Evolutionary conservation across 2,113 vertebrate species (phyloP).

Genomic region (Hucho hucho): DNA sequence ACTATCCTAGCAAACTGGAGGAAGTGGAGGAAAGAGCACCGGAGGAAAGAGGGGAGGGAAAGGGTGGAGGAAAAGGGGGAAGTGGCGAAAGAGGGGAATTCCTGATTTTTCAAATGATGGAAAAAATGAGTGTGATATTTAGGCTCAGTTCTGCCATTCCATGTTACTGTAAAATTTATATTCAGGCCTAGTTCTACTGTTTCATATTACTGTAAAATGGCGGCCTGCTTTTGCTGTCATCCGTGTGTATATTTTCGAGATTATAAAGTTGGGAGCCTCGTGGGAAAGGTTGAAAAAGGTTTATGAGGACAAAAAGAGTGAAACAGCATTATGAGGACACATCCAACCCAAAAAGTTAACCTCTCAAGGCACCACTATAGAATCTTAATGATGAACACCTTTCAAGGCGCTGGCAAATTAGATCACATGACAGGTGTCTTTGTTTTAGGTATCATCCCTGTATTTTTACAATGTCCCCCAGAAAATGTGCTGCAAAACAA

Average conservation of each 20-base stretch:
- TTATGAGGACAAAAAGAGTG: slow-evolving; percentile 61
- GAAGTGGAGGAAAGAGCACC: slow-evolving; percentile 63
- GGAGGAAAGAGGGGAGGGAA: slow-evolving; percentile 20
- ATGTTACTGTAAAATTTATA: slow-evolving; percentile 12
- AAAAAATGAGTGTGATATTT: slow-evolving; percentile 58
- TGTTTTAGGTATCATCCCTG: slow-evolving; percentile 4
- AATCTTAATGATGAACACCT: not conserved
- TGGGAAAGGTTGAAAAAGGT: slow-evolving; percentile 62
- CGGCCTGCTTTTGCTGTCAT: slow-evolving; percentile 57
- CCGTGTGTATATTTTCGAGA: slow-evolving; percentile 70
- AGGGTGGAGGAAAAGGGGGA: not conserved
- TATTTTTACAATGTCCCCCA: slow-evolving; percentile 45
- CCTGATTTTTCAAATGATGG: slow-evolving; percentile 59
- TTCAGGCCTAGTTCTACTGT: slow-evolving; percentile 50
- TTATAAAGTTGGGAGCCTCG: slow-evolving; percentile 62
- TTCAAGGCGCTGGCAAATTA: slow-evolving; percentile 34
- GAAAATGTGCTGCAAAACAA: slow-evolving; percentile 34
- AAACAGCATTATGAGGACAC: slow-evolving; percentile 47
- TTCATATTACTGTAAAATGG: slow-evolving; percentile 61
- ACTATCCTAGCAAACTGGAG: slow-evolving; percentile 55
- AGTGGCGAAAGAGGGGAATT: slow-evolving; percentile 61
- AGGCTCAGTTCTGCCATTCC: slow-evolving; percentile 26
- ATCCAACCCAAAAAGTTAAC: slow-evolving; percentile 11
- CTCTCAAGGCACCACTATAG: not conserved
- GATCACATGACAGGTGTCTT: slow-evolving; percentile 21